phyloP scores from a whole-genome alignment of 2,888 invertebrate species.

The Thymelicus lineola region DNA sequence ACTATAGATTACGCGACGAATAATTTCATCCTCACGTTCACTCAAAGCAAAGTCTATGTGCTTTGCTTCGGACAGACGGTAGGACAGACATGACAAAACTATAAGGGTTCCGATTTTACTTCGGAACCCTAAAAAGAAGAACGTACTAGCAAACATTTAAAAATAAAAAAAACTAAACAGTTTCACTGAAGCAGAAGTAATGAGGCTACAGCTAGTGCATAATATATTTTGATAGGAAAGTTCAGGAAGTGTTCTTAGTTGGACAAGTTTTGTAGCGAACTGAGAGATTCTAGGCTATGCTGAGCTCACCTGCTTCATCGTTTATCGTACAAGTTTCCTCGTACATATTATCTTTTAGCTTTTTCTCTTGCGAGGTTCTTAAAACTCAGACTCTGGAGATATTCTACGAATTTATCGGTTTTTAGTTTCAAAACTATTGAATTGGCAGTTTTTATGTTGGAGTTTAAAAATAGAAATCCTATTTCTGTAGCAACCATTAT shows the following conservation, averaged over 20 bases:
- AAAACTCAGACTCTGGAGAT: conserved; percentile 2
- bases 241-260: conserved; percentile 44
- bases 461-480: no score
- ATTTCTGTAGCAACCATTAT: no score
- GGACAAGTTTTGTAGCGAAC: conserved; percentile 43
- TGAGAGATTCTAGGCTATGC: conserved; percentile 40
- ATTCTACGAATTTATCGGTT: not conserved
- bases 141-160: conserved; percentile 29
- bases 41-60: no score
- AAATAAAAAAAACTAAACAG: conserved; percentile 29
- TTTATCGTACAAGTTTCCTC: conserved; percentile 25
- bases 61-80: no score
- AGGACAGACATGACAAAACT: no score
- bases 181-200: conserved; percentile 33
- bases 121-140: conserved; percentile 24
- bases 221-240: conserved; percentile 46
- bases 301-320: conserved; percentile 21
- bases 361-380: conserved; percentile 11
- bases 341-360: conserved; percentile 17
- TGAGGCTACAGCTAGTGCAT: conserved; percentile 39
- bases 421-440: not conserved
- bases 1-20: no score
- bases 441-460: no score
- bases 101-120: no score
- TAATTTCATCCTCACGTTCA: no score